Evolutionary conservation across 2,888 invertebrate species (phyloP).

Genomic region (Brassicogethes aeneus): DNA sequence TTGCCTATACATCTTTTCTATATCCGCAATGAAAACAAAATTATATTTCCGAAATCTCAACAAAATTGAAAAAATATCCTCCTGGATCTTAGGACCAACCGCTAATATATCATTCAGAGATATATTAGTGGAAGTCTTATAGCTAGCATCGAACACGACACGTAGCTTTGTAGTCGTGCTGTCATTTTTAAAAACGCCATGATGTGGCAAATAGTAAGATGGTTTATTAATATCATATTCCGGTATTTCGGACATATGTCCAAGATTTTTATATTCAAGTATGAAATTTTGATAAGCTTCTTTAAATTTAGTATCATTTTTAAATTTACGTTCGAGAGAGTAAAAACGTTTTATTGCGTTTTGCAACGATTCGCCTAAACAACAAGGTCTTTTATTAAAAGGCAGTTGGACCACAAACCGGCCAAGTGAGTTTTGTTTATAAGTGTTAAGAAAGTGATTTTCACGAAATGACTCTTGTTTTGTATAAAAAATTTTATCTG

Average conservation of each 20-base stretch:
- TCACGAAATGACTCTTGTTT: not conserved
- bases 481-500: constrained; percentile 13
- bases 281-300: not conserved
- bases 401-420: not conserved
- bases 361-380: not conserved
- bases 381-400: not conserved
- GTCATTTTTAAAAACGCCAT: not conserved
- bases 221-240: not conserved
- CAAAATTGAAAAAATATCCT: no score
- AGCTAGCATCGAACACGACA: not conserved
- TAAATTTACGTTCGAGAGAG: not conserved
- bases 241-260: not conserved
- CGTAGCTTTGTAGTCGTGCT: no score
- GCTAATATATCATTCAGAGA: not conserved
- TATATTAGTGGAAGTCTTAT: not conserved
- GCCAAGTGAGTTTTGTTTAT: not conserved
- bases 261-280: not conserved
- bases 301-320: not conserved
- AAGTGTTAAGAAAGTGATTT: not conserved
- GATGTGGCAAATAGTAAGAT: no score
- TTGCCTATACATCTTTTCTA: not conserved
- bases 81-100: no score
- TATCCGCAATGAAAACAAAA: not conserved
- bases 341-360: not conserved
- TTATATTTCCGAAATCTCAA: not conserved